A percentile compares a stretch with the other conserved stretches of the same genome.
Evolutionary conservation across 2,888 invertebrate genomes (phyloP).

Genomic region (Strigamia transsilvanica): DNA sequence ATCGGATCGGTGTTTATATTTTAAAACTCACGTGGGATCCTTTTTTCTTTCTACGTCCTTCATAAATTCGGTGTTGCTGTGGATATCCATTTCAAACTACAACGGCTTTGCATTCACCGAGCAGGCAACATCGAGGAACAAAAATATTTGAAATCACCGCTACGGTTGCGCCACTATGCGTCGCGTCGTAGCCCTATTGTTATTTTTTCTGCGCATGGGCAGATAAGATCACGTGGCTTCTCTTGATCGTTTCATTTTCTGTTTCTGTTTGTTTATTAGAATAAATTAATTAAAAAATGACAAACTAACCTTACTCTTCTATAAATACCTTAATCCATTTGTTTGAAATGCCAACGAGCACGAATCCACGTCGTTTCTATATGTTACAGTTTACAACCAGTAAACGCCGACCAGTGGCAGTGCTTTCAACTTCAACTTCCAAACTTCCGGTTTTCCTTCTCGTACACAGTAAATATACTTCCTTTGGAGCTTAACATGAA

Average conservation of each 20-base stretch:
- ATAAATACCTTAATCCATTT: conserved; percentile 87
- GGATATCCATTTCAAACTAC: neutral
- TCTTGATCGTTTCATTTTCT: no score
- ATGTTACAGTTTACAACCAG: no score
- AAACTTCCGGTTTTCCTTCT: neutral
- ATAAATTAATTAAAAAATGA: neutral
- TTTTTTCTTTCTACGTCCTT: neutral
- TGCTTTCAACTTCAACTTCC: neutral
- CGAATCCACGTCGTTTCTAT: no score
- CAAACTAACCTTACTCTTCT: conserved; percentile 74
- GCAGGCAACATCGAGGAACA: neutral
- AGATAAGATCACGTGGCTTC: no score
- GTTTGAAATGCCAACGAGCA: neutral
- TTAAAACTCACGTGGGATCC: neutral
- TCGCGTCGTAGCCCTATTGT: no score
- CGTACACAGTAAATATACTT: neutral
- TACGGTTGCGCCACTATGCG: neutral
- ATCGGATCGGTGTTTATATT: neutral
- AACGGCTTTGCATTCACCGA: neutral
- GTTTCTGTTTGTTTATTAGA: no score
- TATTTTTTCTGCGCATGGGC: no score
- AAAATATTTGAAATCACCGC: conserved; percentile 2
- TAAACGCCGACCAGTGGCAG: no score
- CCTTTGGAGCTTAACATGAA: conserved; percentile 19
- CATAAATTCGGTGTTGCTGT: neutral